phyloP scores from a whole-genome alignment of 2,113 vertebrate genomes.

The Megaceryle torquata region DNA sequence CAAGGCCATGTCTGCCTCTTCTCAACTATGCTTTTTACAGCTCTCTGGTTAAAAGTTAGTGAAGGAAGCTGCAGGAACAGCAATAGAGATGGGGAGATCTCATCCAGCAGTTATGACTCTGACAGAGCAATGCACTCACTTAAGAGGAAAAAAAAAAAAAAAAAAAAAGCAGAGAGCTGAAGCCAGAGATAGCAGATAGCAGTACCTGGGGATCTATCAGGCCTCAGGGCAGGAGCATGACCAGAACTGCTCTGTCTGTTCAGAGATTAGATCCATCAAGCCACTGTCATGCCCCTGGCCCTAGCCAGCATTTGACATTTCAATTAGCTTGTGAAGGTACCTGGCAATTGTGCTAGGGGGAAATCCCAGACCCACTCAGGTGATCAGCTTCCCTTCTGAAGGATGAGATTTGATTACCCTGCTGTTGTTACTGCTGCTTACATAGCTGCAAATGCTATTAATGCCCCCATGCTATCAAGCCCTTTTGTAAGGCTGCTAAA shows the following conservation, averaged over 20 bases:
- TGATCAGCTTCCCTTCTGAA: constrained; percentile 8
- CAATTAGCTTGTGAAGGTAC: neutral
- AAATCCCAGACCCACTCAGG: constrained; percentile 26
- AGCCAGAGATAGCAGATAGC: neutral
- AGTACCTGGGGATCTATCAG: neutral
- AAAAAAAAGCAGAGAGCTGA: neutral
- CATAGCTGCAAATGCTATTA: constrained; percentile 42
- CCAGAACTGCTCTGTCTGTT: neutral
- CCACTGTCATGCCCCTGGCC: neutral
- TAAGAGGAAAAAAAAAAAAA: neutral
- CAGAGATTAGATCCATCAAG: neutral
- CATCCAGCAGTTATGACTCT: neutral
- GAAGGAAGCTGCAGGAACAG: neutral
- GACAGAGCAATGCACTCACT: neutral
- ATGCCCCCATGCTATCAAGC: neutral
- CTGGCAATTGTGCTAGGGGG: neutral
- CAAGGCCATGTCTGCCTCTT: neutral
- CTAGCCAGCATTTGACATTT: neutral
- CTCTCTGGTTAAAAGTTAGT: neutral
- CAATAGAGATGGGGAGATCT: neutral
- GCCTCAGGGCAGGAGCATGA: neutral
- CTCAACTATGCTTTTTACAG: neutral
- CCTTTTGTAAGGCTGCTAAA: neutral
- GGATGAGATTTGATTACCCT: neutral
- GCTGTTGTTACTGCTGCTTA: neutral